Evolutionary conservation across 2,113 vertebrate species (phyloP).

Genomic region (Motacilla tschutschensis): DNA sequence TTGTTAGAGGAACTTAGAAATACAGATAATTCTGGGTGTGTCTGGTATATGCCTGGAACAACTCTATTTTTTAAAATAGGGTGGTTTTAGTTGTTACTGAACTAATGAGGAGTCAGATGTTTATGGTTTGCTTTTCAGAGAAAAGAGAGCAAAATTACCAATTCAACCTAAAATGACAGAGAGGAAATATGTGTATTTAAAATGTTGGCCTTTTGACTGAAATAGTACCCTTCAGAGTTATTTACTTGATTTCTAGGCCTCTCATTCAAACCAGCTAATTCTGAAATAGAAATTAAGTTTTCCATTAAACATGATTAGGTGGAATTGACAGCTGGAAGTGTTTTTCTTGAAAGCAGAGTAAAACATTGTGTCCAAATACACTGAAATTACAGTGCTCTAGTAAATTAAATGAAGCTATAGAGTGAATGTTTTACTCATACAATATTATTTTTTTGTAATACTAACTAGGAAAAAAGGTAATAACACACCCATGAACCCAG

Average conservation of each 20-base stretch:
- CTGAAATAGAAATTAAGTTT: neutral
- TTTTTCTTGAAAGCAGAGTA: neutral
- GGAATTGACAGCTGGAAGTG: neutral
- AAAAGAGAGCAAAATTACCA: neutral
- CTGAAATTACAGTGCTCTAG: neutral
- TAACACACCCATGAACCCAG: neutral
- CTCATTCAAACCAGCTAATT: neutral
- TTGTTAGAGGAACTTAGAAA: neutral
- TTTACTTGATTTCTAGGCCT: neutral
- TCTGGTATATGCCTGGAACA: neutral
- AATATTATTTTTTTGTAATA: neutral
- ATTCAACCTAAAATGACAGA: neutral
- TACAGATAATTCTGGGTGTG: constrained; percentile 13
- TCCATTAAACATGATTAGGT: neutral
- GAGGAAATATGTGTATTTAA: neutral
- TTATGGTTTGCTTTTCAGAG: neutral
- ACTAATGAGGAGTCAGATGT: neutral
- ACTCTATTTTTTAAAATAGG: neutral
- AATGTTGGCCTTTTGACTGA: neutral
- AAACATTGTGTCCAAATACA: neutral
- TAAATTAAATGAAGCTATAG: neutral
- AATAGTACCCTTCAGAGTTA: neutral
- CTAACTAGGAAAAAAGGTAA: neutral
- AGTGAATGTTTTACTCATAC: neutral
- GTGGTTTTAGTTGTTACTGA: neutral